Conservation (phyloP, 2,797 vertebrate species). For the Gadopsis marmoratus region DNA sequence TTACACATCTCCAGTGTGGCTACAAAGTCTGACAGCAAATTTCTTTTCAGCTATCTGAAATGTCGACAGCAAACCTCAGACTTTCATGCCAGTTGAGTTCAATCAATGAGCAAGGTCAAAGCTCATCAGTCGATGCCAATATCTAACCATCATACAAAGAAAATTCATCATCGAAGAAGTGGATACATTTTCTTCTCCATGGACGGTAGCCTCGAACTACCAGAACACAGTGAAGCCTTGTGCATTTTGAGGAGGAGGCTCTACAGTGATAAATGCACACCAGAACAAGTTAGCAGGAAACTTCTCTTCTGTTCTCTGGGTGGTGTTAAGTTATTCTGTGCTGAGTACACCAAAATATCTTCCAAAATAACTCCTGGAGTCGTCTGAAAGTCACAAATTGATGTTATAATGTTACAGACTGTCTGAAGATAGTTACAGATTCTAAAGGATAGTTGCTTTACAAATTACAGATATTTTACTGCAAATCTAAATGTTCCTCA, state of each 20-base stretch:
- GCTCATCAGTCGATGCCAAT: slow-evolving; percentile 10
- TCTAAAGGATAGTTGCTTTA: background rate
- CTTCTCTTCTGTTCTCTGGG: background rate
- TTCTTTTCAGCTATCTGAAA: slow-evolving; percentile 14
- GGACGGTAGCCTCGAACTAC: background rate
- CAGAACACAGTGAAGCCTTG: background rate
- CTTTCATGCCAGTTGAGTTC: background rate
- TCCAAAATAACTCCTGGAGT: slow-evolving; percentile 1
- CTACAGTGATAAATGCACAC: background rate
- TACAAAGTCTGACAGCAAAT: slow-evolving; percentile 12
- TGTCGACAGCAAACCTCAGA: slow-evolving; percentile 2
- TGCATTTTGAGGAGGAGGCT: background rate
- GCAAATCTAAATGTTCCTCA: background rate
- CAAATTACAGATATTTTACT: background rate
- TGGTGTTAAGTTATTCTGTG: background rate
- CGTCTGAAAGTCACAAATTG: background rate
- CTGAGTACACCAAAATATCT: background rate
- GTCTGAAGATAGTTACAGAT: background rate
- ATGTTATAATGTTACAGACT: background rate
- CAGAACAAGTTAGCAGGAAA: background rate
- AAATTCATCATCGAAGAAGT: slow-evolving; percentile 1
- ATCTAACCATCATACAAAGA: background rate
- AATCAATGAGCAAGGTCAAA: slow-evolving; percentile 18
- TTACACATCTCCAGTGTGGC: background rate
- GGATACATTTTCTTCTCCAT: background rate